Percentiles rank a stretch among this genome's conserved stretches.
Conservation (phyloP, 2,888 invertebrate genomes). For the Drosophila affinis region DNA sequence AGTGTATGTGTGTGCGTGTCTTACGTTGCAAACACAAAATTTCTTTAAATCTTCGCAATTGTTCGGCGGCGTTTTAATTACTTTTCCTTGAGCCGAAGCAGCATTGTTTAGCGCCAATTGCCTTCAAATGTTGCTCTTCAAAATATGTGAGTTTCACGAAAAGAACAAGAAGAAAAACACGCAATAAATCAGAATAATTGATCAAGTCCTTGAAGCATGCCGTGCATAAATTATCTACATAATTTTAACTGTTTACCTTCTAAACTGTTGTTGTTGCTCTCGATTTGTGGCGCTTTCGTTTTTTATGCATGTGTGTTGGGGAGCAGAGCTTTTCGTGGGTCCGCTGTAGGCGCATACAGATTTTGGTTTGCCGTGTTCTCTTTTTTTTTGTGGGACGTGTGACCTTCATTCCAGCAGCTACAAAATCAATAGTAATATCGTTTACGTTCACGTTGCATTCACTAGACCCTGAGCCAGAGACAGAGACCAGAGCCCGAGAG, state of each 20-base stretch:
- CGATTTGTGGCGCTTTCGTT: conserved; percentile 15
- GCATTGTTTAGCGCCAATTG: conserved; percentile 57
- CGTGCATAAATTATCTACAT: conserved; percentile 46
- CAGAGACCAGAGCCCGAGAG: conserved; percentile 8
- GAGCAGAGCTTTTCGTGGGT: conserved; percentile 7
- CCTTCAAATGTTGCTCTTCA: conserved; percentile 73
- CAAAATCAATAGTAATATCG: conserved; percentile 79
- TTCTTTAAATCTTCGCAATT: conserved; percentile 54
- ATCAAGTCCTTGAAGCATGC: conserved; percentile 29
- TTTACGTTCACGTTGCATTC: conserved; percentile 54
- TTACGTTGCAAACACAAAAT: conserved; percentile 73
- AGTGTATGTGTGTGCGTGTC: conserved; percentile 47
- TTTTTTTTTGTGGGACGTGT: conserved; percentile 58
- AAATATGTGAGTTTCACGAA: conserved; percentile 66
- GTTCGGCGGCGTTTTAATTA: conserved; percentile 57
- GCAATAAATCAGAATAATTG: conserved; percentile 19
- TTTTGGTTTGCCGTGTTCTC: conserved; percentile 40
- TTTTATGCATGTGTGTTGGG: conserved; percentile 9
- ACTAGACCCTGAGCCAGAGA: conserved; percentile 1
- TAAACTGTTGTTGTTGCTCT: conserved; percentile 17
- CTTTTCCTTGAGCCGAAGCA: conserved; percentile 27
- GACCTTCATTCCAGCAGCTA: conserved; percentile 79
- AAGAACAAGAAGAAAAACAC: conserved; percentile 15
- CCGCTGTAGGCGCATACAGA: conserved; percentile 17
- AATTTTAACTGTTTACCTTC: conserved; percentile 47